Evolutionary conservation across 2,888 invertebrate species (phyloP).

Genomic region (Lissonota sp.): DNA sequence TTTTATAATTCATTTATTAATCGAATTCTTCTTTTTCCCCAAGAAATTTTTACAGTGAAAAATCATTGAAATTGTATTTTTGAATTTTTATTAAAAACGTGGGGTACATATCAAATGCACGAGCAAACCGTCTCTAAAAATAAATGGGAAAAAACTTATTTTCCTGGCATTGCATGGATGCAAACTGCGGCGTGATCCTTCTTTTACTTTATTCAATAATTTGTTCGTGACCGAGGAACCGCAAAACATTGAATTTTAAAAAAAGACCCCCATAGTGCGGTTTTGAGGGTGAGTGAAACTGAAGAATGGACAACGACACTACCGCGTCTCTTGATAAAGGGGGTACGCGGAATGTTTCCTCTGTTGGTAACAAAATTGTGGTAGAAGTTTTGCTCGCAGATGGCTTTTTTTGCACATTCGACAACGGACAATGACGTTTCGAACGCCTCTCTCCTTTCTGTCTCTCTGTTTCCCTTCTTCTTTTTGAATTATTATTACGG

Average conservation of each 20-base stretch:
- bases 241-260: neutral
- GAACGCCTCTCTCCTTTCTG: constrained; percentile 44
- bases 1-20: neutral
- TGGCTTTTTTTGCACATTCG: constrained; percentile 52
- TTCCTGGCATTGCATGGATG: too few relatives aligned
- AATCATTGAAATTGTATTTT: too few relatives aligned
- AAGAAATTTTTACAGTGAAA: neutral
- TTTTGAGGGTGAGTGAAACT: constrained; percentile 7
- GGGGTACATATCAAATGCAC: too few relatives aligned
- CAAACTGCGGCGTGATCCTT: too few relatives aligned
- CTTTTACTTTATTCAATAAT: too few relatives aligned
- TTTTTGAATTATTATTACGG: constrained; percentile 58
- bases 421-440: constrained; percentile 49
- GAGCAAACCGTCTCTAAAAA: too few relatives aligned
- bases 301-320: neutral
- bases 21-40: neutral
- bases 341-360: constrained; percentile 52
- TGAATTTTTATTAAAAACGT: too few relatives aligned
- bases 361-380: constrained; percentile 47
- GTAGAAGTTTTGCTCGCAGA: constrained; percentile 50
- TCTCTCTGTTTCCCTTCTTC: constrained; percentile 3
- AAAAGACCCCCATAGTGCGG: constrained; percentile 20
- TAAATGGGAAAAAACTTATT: too few relatives aligned
- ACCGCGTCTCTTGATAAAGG: too few relatives aligned
- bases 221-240: constrained; percentile 6